phyloP scores from a whole-genome alignment of 2,797 vertebrate genomes.

The Cirrhinus mrigala region DNA sequence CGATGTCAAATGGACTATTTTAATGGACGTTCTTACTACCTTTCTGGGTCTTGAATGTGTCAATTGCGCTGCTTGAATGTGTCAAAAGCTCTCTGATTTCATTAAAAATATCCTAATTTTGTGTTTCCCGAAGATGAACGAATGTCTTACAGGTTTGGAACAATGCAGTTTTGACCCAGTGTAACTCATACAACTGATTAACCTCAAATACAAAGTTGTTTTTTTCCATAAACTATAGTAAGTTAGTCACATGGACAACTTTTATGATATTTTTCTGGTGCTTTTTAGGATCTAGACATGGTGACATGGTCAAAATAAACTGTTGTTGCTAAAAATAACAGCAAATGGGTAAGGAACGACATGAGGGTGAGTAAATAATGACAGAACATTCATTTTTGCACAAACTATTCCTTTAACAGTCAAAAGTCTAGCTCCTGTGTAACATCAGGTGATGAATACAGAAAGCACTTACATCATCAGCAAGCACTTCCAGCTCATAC shows the following conservation, averaged over 20 bases:
- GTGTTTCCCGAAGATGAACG: no score
- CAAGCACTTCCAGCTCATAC: slow-evolving; percentile 96
- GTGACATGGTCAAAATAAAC: not conserved
- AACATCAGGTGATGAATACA: not conserved
- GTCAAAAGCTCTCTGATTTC: no score
- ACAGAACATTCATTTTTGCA: not conserved
- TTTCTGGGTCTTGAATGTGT: no score
- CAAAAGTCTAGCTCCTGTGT: not conserved
- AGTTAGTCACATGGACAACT: not conserved
- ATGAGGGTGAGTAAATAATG: not conserved
- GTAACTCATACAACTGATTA: not conserved
- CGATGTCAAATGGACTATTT: no score
- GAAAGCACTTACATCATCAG: slow-evolving; percentile 90
- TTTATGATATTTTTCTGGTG: not conserved
- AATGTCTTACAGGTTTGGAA: no score
- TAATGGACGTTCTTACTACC: no score
- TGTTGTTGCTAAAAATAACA: not conserved
- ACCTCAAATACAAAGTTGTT: not conserved
- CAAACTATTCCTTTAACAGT: not conserved
- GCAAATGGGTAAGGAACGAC: not conserved
- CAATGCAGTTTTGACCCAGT: not conserved
- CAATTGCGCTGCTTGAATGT: no score
- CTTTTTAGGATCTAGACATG: not conserved
- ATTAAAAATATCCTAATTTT: no score
- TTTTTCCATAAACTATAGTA: not conserved